Base-by-base conservation (phyloP, 2,888 invertebrate genomes). In the Operophtera brumata region DNA sequence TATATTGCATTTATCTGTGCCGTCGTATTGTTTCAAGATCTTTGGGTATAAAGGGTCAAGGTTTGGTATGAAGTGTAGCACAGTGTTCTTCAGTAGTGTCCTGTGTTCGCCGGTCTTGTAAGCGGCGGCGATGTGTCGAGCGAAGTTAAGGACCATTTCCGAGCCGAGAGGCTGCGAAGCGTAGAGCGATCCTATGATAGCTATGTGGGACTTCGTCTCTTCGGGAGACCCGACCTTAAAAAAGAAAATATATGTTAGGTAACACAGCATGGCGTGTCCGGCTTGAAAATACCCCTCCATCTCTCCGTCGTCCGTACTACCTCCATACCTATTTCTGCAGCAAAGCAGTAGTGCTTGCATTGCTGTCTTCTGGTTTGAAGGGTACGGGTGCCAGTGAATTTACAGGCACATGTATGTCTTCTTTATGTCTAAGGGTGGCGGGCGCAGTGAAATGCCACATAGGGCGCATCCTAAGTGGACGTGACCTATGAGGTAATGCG, bases 101-200 rank as follows among this genome's bases (percentile, higher is more conserved):
- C 90, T 77, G 59, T 96, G 93, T 69, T 97, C 94, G 25, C 93
- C 93, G 47, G 93, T 89, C 40, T 90, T 84, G 74, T 94, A 93
- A 0, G 96, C 97, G 47, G 92, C 93, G 20, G 94, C 81, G 13
- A 98, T 82, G 84, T 98, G 97, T 0, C 96, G 92, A 0, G 95
- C 95, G 65, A 98, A 91, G 80, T 97, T 94, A 0, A 97, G 73
- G 0, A 95, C 84, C 55, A 98, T 90, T 82, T 98, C 98, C 48
- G 97, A 93, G 0, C 97, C 97, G 11, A 96, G 86, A 0, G 96
- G 96, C 73, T 97, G 95, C 0, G 94, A 93, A 0, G 93, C 94
- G 75, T 94, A 96, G 46, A 97, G 80, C 47, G 96, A 96, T 58
- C 97, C 97, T 26, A 96, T 85, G n/a, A 98, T 79, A 0, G 95